A percentile compares a stretch with the other conserved stretches of the same genome.
These are phyloP conservation scores for Sepioteuthis lessoniana DNA, from an alignment of 2,888 invertebrate species.

Conservation along the genomic window DNA sequence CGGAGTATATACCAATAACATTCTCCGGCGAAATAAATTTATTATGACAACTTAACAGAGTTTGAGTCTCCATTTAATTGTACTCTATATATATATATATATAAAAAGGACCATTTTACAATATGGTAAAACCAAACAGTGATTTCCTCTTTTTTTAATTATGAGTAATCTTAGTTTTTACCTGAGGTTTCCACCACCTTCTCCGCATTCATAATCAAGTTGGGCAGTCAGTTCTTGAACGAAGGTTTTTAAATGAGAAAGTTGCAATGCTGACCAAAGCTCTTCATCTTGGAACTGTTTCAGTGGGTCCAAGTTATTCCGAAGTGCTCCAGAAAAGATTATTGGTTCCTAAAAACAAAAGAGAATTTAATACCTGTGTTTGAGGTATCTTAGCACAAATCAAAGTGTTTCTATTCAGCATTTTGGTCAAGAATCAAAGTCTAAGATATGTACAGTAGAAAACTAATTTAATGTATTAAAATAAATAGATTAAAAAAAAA, in stretches of 20 bases:
- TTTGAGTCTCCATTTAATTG: no score
- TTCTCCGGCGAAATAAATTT: no score
- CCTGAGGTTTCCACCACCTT: constrained; percentile 89
- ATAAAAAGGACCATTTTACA: no score
- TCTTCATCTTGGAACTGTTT: constrained; percentile 84
- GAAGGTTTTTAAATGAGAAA: constrained; percentile 89
- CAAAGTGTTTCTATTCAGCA: no score
- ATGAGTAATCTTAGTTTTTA: constrained; percentile 35
- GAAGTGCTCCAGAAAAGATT: constrained; percentile 90
- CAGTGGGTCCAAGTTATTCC: constrained; percentile 94
- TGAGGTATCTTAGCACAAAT: no score
- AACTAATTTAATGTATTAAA: no score
- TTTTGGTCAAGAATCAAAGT: no score
- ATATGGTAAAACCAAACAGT: not conserved
- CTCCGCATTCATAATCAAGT: constrained; percentile 86
- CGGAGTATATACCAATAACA: no score
- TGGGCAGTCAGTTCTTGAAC: constrained; percentile 85
- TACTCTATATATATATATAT: no score
- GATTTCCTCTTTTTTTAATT: not conserved
- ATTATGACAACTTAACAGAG: no score
- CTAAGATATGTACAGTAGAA: no score
- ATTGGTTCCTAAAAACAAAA: constrained; percentile 85
- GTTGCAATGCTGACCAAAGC: constrained; percentile 89
- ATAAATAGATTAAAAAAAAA: no score
- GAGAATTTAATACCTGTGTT: not conserved